A percentile compares a stretch with the other conserved stretches of the same genome.
phyloP scores from a whole-genome alignment of 2,113 vertebrate genomes.

The Chelonoidis abingdonii region DNA sequence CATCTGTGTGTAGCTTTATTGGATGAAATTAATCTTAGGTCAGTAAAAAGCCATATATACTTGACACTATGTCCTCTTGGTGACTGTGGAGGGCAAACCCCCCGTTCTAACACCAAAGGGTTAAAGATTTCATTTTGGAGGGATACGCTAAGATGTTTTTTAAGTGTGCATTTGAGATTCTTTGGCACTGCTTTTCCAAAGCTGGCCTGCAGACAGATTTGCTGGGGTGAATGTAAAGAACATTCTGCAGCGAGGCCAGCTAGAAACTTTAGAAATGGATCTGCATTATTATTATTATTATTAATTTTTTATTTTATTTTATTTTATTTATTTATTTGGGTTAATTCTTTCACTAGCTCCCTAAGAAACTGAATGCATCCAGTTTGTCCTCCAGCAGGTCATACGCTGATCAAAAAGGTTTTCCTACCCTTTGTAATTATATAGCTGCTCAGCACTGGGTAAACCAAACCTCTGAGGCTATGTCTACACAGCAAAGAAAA shows the following conservation, averaged over 20 bases:
- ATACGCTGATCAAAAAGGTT: background rate
- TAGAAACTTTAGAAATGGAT: constrained; percentile 24
- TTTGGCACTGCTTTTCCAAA: background rate
- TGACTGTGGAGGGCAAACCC: background rate
- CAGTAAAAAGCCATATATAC: constrained; percentile 10
- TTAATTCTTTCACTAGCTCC: constrained; percentile 16
- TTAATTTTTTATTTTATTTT: background rate
- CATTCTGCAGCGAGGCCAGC: background rate
- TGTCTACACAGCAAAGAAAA: background rate
- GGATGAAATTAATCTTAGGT: constrained; percentile 31
- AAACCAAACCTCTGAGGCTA: background rate
- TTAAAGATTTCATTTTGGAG: constrained; percentile 32
- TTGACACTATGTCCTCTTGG: constrained; percentile 36
- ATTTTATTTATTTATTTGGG: background rate
- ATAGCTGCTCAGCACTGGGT: background rate
- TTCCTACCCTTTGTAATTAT: background rate
- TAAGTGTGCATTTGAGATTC: constrained; percentile 14
- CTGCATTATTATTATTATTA: background rate
- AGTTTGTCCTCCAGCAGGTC: background rate
- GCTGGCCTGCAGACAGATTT: background rate
- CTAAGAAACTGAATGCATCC: background rate
- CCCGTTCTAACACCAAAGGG: background rate
- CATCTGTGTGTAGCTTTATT: constrained; percentile 8
- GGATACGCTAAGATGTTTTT: constrained; percentile 40
- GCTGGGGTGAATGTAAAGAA: constrained; percentile 51